Base-by-base conservation (phyloP, 2,888 invertebrate species). In the Leptopterna dolabrata region DNA sequence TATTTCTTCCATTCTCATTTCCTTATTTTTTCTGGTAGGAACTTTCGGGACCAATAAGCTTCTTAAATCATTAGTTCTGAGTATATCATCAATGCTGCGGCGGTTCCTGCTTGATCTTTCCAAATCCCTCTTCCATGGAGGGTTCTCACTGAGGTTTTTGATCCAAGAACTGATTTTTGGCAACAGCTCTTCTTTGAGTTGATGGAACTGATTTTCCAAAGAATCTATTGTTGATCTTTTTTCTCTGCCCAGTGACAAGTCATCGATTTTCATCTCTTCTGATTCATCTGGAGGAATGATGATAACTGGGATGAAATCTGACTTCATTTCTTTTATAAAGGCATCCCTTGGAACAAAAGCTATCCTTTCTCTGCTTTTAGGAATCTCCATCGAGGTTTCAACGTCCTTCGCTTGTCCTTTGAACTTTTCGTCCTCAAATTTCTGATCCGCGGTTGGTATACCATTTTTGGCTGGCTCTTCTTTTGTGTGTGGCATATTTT, bases 281-380 rank as follows among this genome's bases (percentile, higher is more conserved):
- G 73, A 13, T 47, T 73, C 30, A 19, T 73, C 84, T 24, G 86
- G 80, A n/a, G 88, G 63, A 19, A 88, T 24, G 24, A 88, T 84
- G 9, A 88, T 80, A 24, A 88, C 87, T 27, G 88, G 88, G 13
- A 88, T 76, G 76, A 80, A 87, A 27, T 86, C 80, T 13, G 86
- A 73, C 36, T 88, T 78, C 27, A 73, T 63, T 36, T 78, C 47
- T 84, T 80, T 76, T 14, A 84, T 55, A 51, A 36, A 87, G n/a
- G 87, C 41, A n/a, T 88, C 88, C 55, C 47, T 88, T 19, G 88
- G 88, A 76, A 88, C 63, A 29, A 47, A 45, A 9, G 45, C 78
- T 0, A 76, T 30, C 51, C 78, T 36, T 29, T 30, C 29, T 63
- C 27, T 78, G 24, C 45, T 78, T 19, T 78, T 78, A 11, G 78